Evolutionary conservation across 2,113 vertebrate genomes (phyloP), one percentile per base, ranked within the genome.

Genomic region (Hippocampus abdominalis): DNA sequence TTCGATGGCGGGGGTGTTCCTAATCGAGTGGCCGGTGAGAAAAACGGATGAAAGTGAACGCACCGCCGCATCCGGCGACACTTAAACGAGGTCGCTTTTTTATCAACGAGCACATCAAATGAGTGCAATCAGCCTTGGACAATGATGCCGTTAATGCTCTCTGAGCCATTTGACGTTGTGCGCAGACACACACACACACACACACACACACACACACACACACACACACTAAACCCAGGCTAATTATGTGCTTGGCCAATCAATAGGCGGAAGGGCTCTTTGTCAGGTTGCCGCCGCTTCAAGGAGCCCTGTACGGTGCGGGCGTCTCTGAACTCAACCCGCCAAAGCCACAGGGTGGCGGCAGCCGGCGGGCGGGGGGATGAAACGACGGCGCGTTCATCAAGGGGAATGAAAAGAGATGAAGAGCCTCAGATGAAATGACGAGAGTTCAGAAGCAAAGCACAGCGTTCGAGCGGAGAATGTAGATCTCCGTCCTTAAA

Each of bases 351-450:
- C 15, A 29, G 13, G 56, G 56, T 27, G 56, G 56, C 56, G 56
- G 57, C 72, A 77, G 77, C 72, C 71, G 74, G 67, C 23, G 32
- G 29, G 4, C 6, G 32, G 5, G 64, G 62, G 15, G 32, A 60
- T 29, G 64, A 68, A 85, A 66, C 54, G 18, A 70, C 64, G 20
- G 79, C 27, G 48, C 56, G 79, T 80, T 75, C 63, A 75, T 75
- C 72, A 29, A 73, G 68, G 4, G 51, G 71, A 73, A 77, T 71
- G 42, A 18, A 44, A 10, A 2, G 13, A 67, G 71, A 85, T 84
- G 80, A 89, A 90, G 81, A 82, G 80, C 81, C 72, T 51, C 81
- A 89, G 88, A 90, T 91, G 86, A 90, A 89, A 87, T 88, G 77
- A 90, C 86, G 86, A 65, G 72, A 77, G 44, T 72, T 83, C 72